Base-by-base conservation (phyloP, 2,113 vertebrate genomes). In the Ameiurus melas region DNA sequence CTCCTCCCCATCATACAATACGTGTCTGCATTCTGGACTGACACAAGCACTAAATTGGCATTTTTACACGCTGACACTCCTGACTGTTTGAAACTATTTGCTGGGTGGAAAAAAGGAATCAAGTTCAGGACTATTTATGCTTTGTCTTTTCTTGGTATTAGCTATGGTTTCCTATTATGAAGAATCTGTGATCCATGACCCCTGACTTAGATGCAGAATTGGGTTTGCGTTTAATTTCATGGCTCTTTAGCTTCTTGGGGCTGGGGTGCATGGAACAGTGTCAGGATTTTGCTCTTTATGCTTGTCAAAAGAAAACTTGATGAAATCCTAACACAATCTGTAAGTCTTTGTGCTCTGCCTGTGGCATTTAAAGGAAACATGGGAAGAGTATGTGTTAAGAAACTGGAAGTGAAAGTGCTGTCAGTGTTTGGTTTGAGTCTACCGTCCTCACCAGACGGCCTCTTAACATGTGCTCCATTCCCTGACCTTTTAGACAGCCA, bases 401-500 rank as follows among this genome's bases (percentile, higher is more conserved):
- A 75, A 27, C 16, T 43, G 53, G 51, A 71, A 75, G 51, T 16
- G 12, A 5, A 75, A 47, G 47, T 57, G 53, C 20, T 57, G 66
- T 1, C 47, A 2, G n/a, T 73, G 33, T 7, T 43, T 10, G 25
- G 68, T 17, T 10, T 33, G n/a, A 4, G 6, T 71, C 47, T 14
- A 19, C 27, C 2, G 39, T 68, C 51, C 58, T 10, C 51, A 39
- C 84, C 51, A 71, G 83, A 71, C 17, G 39, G 27, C 14, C 71
- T 27, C 85, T 64, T 58, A 79, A 17, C 85, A 62, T 58, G 58
- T 19, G 85, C 36, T 78, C 77, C 73, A 30, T 77, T 8, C 25
- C n/a, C 36, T 86, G 85, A 86, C 73, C 71, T 86, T 86, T 64
- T 20, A 64, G 22, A 20, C 58, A 78, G 85, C 85, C 85, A 86